Conservation (phyloP, 2,888 invertebrate genomes). For the Nomada lathburiana region DNA sequence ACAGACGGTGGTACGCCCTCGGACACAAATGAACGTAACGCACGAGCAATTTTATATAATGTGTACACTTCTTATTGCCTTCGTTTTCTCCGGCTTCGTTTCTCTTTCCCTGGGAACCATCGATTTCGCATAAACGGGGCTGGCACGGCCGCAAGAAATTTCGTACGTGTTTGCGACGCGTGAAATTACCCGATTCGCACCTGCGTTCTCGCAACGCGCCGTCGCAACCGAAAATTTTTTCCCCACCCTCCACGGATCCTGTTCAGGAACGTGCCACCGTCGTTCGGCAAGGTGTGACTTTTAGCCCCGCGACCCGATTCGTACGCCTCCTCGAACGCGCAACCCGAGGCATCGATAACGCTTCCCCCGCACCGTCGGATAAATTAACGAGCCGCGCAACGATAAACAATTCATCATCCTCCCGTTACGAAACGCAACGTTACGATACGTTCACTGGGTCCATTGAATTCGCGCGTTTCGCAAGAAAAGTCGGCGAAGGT, state of each 20-base stretch:
- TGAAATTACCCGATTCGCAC: constrained; percentile 31
- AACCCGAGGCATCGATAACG: constrained; percentile 6
- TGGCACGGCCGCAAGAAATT: constrained; percentile 6
- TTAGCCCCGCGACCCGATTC: not conserved
- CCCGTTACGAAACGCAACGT: constrained; percentile 19
- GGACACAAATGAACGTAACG: constrained; percentile 49
- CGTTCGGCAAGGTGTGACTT: not conserved
- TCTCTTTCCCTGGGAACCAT: not conserved
- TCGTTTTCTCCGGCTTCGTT: not conserved
- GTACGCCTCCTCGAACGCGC: too few relatives aligned
- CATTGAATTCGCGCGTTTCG: constrained; percentile 32
- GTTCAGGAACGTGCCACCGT: not conserved
- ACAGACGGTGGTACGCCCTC: constrained; percentile 37
- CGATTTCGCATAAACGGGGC: constrained; percentile 22
- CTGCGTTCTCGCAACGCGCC: constrained; percentile 13
- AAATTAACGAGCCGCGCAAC: constrained; percentile 24
- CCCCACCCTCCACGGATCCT: not conserved
- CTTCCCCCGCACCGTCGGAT: constrained; percentile 4
- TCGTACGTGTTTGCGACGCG: constrained; percentile 25
- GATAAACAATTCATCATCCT: constrained; percentile 42
- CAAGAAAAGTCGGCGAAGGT: constrained; percentile 39
- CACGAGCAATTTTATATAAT: constrained; percentile 16
- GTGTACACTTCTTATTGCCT: constrained; percentile 5
- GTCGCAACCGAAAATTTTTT: not conserved
- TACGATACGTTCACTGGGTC: constrained; percentile 5